These are phyloP conservation scores for Leptopilina boulardi DNA, from an alignment of 1,140 invertebrate species.

Conservation along the genomic window DNA sequence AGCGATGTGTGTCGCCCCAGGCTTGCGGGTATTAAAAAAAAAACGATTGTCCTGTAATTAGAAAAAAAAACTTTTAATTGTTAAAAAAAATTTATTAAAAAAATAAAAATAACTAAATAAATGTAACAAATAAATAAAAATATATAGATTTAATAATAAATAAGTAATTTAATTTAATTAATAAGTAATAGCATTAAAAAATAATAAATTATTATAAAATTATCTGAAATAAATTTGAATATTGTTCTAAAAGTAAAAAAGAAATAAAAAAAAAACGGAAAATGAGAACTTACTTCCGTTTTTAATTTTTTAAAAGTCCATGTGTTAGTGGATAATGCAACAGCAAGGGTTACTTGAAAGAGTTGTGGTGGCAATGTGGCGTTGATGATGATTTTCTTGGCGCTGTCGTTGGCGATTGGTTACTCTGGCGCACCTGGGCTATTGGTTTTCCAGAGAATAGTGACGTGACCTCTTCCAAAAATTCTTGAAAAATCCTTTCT, in stretches of 20 bases:
- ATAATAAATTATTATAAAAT: no score
- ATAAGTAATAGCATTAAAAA: no score
- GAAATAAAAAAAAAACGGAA: not conserved
- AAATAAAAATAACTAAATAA: no score
- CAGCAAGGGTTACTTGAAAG: constrained; percentile 72
- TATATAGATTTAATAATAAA: no score
- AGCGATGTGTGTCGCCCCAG: not conserved
- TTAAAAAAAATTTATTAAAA: no score
- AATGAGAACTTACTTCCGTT: constrained; percentile 6
- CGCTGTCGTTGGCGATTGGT: constrained; percentile 70
- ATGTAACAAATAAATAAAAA: no score
- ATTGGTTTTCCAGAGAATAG: constrained; percentile 88
- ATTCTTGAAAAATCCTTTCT: constrained; percentile 89
- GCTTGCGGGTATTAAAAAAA: constrained; percentile 10
- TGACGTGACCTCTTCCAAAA: constrained; percentile 89
- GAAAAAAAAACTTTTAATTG: not conserved
- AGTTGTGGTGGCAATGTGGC: constrained; percentile 55
- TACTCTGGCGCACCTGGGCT: constrained; percentile 75
- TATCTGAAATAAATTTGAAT: no score
- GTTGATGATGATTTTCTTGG: constrained; percentile 62
- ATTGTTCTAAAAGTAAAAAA: no score
- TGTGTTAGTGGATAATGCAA: constrained; percentile 71
- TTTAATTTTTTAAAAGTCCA: not conserved
- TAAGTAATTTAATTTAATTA: no score
- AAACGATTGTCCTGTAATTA: constrained; percentile 18